Evolutionary conservation across 2,797 vertebrate species (phyloP).

Genomic region (Pteronotus mesoamericanus): DNA sequence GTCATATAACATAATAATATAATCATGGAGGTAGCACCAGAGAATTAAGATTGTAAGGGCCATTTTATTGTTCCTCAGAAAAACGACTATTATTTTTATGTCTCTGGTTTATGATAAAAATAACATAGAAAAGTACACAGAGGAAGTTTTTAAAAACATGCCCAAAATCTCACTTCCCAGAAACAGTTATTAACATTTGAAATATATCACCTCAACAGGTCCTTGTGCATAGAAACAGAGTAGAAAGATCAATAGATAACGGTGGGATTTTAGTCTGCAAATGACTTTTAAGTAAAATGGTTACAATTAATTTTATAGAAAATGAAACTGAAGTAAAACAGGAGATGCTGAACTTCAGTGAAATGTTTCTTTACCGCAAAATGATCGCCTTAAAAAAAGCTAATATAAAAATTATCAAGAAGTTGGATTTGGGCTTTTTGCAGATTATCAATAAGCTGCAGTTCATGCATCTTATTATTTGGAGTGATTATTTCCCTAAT

Average conservation of each 20-base stretch:
- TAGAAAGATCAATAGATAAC: not conserved
- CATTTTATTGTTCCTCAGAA: not conserved
- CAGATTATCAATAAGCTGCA: too few species aligned
- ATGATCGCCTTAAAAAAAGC: not conserved
- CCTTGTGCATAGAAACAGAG: not conserved
- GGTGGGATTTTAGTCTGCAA: not conserved
- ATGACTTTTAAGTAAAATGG: conserved; percentile 22
- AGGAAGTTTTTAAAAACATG: not conserved
- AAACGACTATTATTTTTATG: not conserved
- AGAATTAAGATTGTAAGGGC: not conserved
- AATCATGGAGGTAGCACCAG: not conserved
- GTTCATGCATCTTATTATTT: not conserved
- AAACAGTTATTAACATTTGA: not conserved
- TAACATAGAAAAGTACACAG: not conserved
- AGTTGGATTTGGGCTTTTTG: not conserved
- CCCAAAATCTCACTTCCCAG: not conserved
- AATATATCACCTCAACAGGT: not conserved
- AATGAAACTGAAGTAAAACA: not conserved
- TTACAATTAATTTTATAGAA: conserved; percentile 8
- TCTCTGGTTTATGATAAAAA: conserved; percentile 30
- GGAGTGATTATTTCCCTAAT: not conserved
- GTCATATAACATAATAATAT: not conserved
- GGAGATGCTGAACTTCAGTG: not conserved
- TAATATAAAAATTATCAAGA: not conserved
- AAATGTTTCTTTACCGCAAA: conserved; percentile 22